Percentiles rank a stretch among this genome's conserved stretches.
Evolutionary conservation across 2,888 invertebrate species (phyloP).

Genomic region (Andrena bicolor): DNA sequence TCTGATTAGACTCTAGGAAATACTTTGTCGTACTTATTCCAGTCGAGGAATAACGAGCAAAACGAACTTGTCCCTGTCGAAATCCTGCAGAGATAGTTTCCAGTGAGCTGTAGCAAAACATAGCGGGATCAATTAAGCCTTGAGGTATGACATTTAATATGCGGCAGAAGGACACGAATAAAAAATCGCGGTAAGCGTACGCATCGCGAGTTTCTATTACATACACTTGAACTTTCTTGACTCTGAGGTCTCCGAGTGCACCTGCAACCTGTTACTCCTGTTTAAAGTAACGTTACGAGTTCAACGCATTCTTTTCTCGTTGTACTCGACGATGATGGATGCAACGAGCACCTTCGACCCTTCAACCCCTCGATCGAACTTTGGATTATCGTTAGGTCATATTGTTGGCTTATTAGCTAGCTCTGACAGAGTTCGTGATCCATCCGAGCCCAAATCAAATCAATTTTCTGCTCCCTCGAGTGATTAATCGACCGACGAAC

Average conservation of each 20-base stretch:
- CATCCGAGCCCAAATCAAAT: neutral
- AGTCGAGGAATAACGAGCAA: too few relatives aligned
- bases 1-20: too few relatives aligned
- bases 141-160: constrained; percentile 40
- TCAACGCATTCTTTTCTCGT: neutral
- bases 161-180: constrained; percentile 3
- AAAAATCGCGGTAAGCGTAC: constrained; percentile 11
- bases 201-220: constrained; percentile 8
- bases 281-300: constrained; percentile 10
- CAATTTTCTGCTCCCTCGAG: neutral
- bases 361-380: neutral
- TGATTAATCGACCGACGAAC: constrained; percentile 8
- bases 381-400: neutral
- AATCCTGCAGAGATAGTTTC: neutral
- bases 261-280: constrained; percentile 45
- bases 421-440: neutral
- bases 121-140: constrained; percentile 59
- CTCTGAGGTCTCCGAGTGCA: constrained; percentile 12
- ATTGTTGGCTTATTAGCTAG: neutral
- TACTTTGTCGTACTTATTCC: too few relatives aligned
- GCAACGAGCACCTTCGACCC: neutral
- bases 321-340: neutral
- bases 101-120: neutral
- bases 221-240: constrained; percentile 25
- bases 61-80: neutral